Conservation (phyloP, 2,797 vertebrate genomes). For the Phoebastria nigripes region DNA sequence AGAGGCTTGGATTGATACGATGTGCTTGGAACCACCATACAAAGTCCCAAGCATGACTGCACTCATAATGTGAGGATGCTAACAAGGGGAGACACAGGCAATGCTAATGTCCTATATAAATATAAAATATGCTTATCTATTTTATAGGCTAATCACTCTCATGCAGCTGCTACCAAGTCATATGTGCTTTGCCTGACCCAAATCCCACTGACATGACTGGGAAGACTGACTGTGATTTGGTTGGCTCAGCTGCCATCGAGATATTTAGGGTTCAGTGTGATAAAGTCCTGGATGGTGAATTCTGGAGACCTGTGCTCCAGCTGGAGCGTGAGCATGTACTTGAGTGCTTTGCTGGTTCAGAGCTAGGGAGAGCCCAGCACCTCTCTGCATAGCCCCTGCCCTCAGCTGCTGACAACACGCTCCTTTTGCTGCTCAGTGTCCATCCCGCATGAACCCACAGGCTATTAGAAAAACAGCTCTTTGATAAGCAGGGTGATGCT, state of each 20-base stretch:
- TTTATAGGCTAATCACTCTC: neutral
- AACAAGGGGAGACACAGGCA: neutral
- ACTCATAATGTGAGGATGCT: neutral
- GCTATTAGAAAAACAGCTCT: neutral
- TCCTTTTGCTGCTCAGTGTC: neutral
- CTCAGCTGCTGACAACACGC: neutral
- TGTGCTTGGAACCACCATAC: neutral
- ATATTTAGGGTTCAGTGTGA: neutral
- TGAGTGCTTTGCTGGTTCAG: neutral
- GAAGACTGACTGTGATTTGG: neutral
- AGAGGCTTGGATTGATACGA: neutral
- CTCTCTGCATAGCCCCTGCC: neutral
- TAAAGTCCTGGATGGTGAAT: neutral
- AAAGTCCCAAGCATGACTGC: neutral
- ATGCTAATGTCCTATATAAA: neutral
- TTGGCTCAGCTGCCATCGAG: neutral
- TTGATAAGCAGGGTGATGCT: neutral
- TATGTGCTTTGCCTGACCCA: neutral
- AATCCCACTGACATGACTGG: neutral
- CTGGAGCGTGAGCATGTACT: neutral
- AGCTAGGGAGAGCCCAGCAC: neutral
- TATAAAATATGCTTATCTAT: neutral
- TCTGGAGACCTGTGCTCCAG: neutral
- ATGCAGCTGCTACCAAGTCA: neutral
- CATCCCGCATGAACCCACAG: accelerated